phyloP scores from a whole-genome alignment of 92 coral and sea anemone genomes.

The Epizoanthus illoricatus region DNA sequence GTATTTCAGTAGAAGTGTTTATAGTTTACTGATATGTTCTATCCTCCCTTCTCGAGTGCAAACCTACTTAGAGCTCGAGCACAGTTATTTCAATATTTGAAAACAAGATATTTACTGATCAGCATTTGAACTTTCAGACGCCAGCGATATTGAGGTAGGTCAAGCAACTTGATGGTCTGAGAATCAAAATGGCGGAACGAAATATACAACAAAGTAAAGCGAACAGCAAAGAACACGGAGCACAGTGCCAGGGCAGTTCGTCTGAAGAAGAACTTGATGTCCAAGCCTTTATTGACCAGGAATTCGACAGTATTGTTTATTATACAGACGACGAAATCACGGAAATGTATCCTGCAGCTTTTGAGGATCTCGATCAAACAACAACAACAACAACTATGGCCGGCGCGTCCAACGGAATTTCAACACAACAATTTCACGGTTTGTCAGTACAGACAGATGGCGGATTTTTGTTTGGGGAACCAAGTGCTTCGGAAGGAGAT shows the following conservation, averaged over 20 bases:
- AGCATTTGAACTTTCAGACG: neutral
- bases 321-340: slow-evolving; percentile 24
- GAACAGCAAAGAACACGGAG: neutral
- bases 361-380: neutral
- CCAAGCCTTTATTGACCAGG: slow-evolving; percentile 28
- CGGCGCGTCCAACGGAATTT: neutral
- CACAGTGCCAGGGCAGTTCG: neutral
- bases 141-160: neutral
- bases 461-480: neutral
- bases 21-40: neutral
- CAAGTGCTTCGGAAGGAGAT: neutral
- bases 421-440: neutral
- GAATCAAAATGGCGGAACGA: slow-evolving; percentile 30
- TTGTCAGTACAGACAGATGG: slow-evolving; percentile 12
- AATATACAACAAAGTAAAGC: neutral
- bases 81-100: too few relatives aligned
- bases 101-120: neutral
- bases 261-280: slow-evolving; percentile 20
- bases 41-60: neutral
- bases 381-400: neutral
- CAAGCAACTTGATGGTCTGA: neutral
- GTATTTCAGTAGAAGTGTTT: neutral
- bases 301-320: slow-evolving; percentile 21
- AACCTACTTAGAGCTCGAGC: neutral
- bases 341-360: neutral